Percentiles rank a stretch among this genome's conserved stretches.
phyloP scores from a whole-genome alignment of 2,797 vertebrate genomes.

The Molossus molossus region DNA sequence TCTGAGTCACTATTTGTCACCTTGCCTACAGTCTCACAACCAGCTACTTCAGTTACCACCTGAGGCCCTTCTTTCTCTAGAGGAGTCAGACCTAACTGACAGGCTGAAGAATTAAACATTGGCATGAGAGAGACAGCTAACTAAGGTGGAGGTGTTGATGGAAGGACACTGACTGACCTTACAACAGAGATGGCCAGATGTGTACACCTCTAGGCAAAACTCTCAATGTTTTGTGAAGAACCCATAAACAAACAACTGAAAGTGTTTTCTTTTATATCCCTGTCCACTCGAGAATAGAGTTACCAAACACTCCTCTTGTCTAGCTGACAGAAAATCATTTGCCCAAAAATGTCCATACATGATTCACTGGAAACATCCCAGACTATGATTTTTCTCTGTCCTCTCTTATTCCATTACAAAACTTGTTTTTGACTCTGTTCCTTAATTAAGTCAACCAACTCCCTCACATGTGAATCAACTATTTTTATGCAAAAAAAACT shows the following conservation, averaged over 20 bases:
- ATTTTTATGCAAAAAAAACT: constrained; percentile 23
- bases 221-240: neutral
- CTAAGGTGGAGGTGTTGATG: neutral
- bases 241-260: neutral
- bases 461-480: neutral
- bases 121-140: neutral
- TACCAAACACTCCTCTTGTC: neutral
- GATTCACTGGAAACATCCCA: neutral
- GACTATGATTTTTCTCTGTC: neutral
- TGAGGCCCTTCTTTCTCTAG: neutral
- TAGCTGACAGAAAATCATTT: constrained; percentile 38
- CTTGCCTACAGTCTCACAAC: neutral
- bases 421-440: neutral
- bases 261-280: constrained; percentile 21
- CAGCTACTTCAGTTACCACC: neutral
- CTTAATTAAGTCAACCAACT: neutral
- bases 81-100: neutral
- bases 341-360: neutral
- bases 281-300: neutral
- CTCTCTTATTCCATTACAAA: neutral
- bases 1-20: neutral
- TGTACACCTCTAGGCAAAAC: neutral
- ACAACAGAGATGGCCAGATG: neutral
- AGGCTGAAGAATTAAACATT: neutral
- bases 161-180: neutral